Conservation (phyloP, 2,113 vertebrate species). For the Charina bottae region DNA sequence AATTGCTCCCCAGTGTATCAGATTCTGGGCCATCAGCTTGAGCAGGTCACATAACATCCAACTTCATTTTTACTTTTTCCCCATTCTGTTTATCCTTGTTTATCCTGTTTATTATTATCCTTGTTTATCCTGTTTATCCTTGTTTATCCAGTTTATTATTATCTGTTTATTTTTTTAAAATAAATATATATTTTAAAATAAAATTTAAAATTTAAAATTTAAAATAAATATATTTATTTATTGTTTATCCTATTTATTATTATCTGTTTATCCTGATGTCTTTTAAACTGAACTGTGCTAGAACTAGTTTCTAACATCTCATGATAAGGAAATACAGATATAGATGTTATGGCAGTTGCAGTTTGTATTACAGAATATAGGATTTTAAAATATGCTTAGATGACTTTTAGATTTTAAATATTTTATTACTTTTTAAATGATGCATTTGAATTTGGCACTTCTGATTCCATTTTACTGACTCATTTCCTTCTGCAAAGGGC, state of each 20-base stretch:
- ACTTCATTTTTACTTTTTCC: neutral
- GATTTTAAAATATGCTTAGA: neutral
- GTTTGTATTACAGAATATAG: neutral
- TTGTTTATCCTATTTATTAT: too few relatives aligned
- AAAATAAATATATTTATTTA: too few relatives aligned
- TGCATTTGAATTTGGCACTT: neutral
- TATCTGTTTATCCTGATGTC: too few relatives aligned
- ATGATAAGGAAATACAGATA: neutral
- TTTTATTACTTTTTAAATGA: neutral
- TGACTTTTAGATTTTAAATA: neutral
- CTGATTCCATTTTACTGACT: neutral
- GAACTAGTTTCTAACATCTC: neutral
- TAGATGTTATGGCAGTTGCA: neutral
- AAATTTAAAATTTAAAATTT: too few relatives aligned
- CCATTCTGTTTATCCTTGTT: neutral
- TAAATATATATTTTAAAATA: too few relatives aligned
- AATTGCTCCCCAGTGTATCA: neutral
- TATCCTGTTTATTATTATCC: too few relatives aligned
- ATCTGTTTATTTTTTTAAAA: too few relatives aligned
- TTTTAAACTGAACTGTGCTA: neutral
- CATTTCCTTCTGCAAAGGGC: neutral
- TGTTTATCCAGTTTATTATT: too few relatives aligned
- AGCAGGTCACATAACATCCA: neutral
- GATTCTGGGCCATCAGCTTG: neutral
- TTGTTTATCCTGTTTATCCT: too few relatives aligned